phyloP scores from a whole-genome alignment of 2,888 invertebrate species.

The Caradrina clavipalpis region DNA sequence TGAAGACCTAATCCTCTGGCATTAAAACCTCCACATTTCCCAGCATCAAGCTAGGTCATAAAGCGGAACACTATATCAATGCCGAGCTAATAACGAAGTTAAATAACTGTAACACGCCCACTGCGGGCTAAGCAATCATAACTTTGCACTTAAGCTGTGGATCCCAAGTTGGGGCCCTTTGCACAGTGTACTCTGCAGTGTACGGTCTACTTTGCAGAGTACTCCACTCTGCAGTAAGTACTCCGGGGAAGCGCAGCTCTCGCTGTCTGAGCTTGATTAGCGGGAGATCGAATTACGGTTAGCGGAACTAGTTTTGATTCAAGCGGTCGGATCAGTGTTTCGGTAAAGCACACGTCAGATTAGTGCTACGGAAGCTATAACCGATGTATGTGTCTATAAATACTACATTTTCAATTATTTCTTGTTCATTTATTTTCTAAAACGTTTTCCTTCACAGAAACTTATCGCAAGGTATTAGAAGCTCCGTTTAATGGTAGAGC shows the following conservation, averaged over 20 bases:
- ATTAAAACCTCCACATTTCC: slow-evolving; percentile 17
- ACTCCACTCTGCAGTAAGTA: slow-evolving; percentile 22
- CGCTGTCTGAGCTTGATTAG: slow-evolving; percentile 49
- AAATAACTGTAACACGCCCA: slow-evolving; percentile 49
- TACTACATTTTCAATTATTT: neutral
- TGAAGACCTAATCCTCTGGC: neutral
- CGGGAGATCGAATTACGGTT: slow-evolving; percentile 43
- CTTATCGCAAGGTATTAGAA: neutral
- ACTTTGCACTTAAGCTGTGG: slow-evolving; percentile 65
- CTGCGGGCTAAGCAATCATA: slow-evolving; percentile 63
- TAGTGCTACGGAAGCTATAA: neutral
- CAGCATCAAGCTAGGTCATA: slow-evolving; percentile 32
- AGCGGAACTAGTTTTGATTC: slow-evolving; percentile 16
- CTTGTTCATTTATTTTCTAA: too few species aligned
- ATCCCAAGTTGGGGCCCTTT: slow-evolving; percentile 51
- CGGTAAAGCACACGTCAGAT: neutral
- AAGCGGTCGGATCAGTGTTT: slow-evolving; percentile 1
- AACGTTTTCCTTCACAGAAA: too few species aligned
- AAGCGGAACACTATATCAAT: slow-evolving; percentile 61
- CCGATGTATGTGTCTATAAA: neutral
- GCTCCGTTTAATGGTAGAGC: neutral
- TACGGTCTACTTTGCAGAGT: slow-evolving; percentile 17
- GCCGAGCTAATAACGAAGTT: slow-evolving; percentile 60
- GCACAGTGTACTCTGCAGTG: slow-evolving; percentile 13
- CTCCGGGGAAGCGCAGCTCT: slow-evolving; percentile 16